Evolutionary conservation across 2,888 invertebrate genomes (phyloP).

Genomic region (Athripsodes cinereus): DNA sequence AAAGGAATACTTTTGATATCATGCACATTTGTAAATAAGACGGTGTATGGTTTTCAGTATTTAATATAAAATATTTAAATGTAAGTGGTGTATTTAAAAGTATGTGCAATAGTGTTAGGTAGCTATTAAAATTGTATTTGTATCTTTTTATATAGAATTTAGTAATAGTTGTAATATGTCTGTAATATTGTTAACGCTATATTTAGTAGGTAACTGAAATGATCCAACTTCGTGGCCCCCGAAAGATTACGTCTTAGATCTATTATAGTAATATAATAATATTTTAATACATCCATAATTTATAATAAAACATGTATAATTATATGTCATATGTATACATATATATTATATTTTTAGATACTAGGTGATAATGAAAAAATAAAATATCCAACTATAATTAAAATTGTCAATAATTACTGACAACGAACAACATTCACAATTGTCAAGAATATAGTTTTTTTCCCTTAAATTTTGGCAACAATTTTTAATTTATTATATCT

Average conservation of each 20-base stretch:
- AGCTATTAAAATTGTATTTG: too few relatives aligned
- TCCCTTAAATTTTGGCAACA: constrained; percentile 45
- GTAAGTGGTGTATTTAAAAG: too few relatives aligned
- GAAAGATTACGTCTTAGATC: constrained; percentile 21
- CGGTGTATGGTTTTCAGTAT: too few relatives aligned
- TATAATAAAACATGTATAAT: neutral
- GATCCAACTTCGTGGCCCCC: constrained; percentile 26
- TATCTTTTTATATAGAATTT: too few relatives aligned
- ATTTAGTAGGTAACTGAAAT: constrained; percentile 5
- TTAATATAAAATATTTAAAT: too few relatives aligned
- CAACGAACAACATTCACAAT: constrained; percentile 25
- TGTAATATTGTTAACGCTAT: too few relatives aligned
- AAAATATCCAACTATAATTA: constrained; percentile 26
- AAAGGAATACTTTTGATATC: too few relatives aligned
- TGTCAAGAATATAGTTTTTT: constrained; percentile 23
- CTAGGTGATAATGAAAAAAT: constrained; percentile 26
- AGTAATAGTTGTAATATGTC: too few relatives aligned
- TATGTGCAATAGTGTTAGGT: too few relatives aligned
- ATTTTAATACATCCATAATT: constrained; percentile 16
- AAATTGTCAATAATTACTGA: constrained; percentile 22
- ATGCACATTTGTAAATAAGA: too few relatives aligned
- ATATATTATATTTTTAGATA: constrained; percentile 7
- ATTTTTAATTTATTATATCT: constrained; percentile 28
- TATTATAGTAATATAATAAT: constrained; percentile 11
- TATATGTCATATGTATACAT: neutral